A percentile compares a stretch with the other conserved stretches of the same genome.
Conservation (phyloP, 1,140 invertebrate genomes). For the Philotrypesis tridentata region DNA sequence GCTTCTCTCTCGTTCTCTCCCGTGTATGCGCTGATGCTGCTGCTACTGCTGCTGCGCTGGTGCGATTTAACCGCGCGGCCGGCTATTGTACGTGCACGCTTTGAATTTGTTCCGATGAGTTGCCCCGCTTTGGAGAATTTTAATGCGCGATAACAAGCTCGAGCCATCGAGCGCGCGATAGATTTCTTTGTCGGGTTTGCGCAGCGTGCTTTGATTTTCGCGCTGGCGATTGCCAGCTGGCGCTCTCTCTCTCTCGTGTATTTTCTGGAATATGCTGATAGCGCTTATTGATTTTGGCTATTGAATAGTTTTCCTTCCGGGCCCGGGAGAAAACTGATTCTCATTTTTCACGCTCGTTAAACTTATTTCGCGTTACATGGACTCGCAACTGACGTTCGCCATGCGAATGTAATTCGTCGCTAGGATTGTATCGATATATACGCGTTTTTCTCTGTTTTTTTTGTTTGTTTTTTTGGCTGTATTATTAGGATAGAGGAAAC, state of each 20-base stretch:
- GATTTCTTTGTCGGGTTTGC: background rate
- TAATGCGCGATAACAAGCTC: background rate
- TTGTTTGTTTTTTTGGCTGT: background rate
- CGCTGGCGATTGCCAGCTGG: background rate
- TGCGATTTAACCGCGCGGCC: background rate
- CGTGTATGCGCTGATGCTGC: background rate
- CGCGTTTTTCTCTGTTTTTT: background rate
- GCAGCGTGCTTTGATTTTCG: background rate
- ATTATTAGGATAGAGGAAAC: background rate
- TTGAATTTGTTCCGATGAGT: conserved; percentile 16
- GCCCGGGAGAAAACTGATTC: background rate
- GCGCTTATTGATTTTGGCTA: background rate
- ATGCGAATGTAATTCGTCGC: background rate
- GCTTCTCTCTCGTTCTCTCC: background rate
- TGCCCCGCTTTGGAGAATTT: background rate
- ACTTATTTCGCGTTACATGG: background rate
- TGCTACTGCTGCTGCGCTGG: background rate
- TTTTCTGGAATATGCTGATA: background rate
- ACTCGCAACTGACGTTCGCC: background rate
- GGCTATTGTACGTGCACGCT: background rate
- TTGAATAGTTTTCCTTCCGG: background rate
- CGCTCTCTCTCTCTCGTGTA: too few species aligned
- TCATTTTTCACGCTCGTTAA: background rate
- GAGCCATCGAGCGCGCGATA: background rate
- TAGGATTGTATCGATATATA: background rate